Evolutionary conservation across 1,140 invertebrate species (phyloP).

Genomic region (Polypedilum pembai): DNA sequence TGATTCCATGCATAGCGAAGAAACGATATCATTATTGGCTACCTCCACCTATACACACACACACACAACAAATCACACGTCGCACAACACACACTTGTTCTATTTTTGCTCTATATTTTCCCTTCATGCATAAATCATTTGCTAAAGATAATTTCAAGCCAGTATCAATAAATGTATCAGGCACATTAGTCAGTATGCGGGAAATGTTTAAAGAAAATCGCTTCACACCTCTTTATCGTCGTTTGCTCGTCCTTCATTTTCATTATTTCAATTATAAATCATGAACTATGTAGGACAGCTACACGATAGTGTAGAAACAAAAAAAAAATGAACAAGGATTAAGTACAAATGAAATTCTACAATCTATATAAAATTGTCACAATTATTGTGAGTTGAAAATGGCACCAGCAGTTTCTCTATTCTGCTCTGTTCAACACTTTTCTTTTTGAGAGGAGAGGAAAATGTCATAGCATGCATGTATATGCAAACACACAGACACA

Average conservation of each 20-base stretch:
- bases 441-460: too few relatives aligned
- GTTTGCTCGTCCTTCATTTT: background rate
- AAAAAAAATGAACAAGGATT: too few relatives aligned
- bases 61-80: background rate
- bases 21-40: background rate
- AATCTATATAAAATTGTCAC: too few relatives aligned
- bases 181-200: slow-evolving; percentile 7
- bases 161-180: slow-evolving; percentile 13
- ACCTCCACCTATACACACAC: background rate
- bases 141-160: slow-evolving; percentile 4
- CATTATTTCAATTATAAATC: background rate
- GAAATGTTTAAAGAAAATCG: background rate
- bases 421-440: too few relatives aligned
- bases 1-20: background rate
- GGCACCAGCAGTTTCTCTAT: too few relatives aligned
- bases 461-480: background rate
- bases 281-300: background rate
- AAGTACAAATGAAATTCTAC: too few relatives aligned
- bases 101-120: background rate
- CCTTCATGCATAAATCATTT: background rate
- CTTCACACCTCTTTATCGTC: background rate
- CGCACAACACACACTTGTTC: background rate
- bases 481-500: background rate
- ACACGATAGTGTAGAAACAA: too few relatives aligned
- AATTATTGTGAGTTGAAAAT: too few relatives aligned